These are phyloP conservation scores for Chrysochloris asiatica DNA, from an alignment of 2,113 vertebrate species.

Conservation along the genomic window DNA sequence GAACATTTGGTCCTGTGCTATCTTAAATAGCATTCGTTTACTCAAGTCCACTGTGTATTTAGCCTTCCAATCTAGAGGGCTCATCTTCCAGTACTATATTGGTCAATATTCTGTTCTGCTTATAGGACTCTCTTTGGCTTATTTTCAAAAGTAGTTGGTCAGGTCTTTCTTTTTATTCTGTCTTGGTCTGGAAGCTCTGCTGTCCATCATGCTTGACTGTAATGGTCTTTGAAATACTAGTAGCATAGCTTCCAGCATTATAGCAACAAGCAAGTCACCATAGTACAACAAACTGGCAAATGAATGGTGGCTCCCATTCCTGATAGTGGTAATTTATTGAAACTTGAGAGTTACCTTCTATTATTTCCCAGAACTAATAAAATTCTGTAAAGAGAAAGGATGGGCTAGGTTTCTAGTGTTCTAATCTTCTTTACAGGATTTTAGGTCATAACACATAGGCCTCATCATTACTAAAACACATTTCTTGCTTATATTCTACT, in stretches of 20 bases:
- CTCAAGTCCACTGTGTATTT: neutral
- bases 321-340: neutral
- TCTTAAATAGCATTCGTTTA: neutral
- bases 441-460: neutral
- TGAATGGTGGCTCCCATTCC: neutral
- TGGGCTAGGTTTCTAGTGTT: neutral
- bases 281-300: neutral
- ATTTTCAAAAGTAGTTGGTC: neutral
- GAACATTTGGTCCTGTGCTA: neutral
- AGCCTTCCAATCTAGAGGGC: neutral
- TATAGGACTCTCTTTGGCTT: neutral
- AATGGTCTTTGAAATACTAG: neutral
- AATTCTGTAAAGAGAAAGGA: constrained; percentile 52
- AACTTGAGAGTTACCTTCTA: neutral
- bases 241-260: neutral
- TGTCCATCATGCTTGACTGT: neutral
- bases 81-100: neutral
- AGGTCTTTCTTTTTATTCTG: neutral
- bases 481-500: neutral
- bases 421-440: neutral
- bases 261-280: neutral
- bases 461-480: neutral
- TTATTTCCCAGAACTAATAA: constrained; percentile 51
- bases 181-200: neutral
- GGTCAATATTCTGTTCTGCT: neutral